Evolutionary conservation across 2,888 invertebrate genomes (phyloP), one percentile per base, ranked within the genome.

Genomic region (Electrophaes corylata): DNA sequence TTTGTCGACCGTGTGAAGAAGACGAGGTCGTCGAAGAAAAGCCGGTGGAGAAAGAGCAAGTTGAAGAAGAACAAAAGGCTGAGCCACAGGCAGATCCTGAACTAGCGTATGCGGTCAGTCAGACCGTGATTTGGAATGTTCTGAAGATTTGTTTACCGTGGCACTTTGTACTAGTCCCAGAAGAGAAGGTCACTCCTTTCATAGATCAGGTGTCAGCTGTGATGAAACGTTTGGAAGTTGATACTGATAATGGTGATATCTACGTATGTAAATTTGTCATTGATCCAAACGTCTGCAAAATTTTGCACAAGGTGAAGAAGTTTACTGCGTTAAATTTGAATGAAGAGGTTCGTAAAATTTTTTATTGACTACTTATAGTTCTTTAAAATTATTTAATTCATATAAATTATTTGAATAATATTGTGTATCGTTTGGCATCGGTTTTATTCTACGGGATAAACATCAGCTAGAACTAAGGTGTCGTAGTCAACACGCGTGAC

Each of bases 401-500:
- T 62, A 10, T 51, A 10, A n/a, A 33, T 37, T 40, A 14, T 41
- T 51, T 41, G 5, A 51, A 57, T 51, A 51, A 51, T 55, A 19
- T 41, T 46, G 18, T 53, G 31, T 31, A 20, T 31, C 10, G 4
- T 53, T 40, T 16, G 2, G 3, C 26, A 23, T 4, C 14, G 3
- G 14, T 44, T 55, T 43, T 43, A 46, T 57, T 51, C 23, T 20
- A 50, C 19, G 31, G 49, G 74, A 50, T 93, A 93, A 45, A 96
- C 83, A 71, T 94, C 94, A 31, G 95, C 96, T 71, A 95, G 83
- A 52, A 96, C 89, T 94, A 95, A 95, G 3, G 96, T 96, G 83
- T 95, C 23, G 23, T n/a, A n/a, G n/a, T n/a, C n/a, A n/a, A n/a
- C n/a, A n/a, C n/a, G n/a, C n/a, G n/a, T n/a, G n/a, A n/a, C n/a